Base-by-base conservation (phyloP, 2,797 vertebrate genomes). In the Acrossocheilus fasciatus region DNA sequence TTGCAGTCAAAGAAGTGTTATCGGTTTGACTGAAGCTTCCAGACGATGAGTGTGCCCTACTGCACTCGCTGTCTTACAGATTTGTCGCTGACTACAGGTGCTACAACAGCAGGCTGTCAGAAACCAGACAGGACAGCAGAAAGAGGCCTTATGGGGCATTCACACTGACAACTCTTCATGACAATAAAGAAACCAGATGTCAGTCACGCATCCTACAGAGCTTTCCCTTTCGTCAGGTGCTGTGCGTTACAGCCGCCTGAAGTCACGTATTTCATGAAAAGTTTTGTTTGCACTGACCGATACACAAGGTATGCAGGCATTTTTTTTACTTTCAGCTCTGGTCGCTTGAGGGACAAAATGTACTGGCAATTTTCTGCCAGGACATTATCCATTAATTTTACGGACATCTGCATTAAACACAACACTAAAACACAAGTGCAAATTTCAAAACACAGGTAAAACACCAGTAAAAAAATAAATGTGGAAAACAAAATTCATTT, bases 61-160 rank as follows among this genome's bases (percentile, higher is more conserved):
- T 85, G 83, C 83, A 36, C 87, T 68, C 20, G 62, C 62, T 64
- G 26, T 64, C 62, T 15, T 15, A 14, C 62, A 64, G 69, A 89
- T 36, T 82, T 87, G 81, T 86, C 81, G 6, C 57, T n/a, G 23
- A 39, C 86, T 85, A 81, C 91, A 91, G 91, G 91, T 92, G 91
- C 92, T 86, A 84, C 86, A 87, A 88, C 90, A 86, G 90, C 23
- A 64, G 89, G 88, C 62, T 41, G 89, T 54, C 68, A 86, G 75
- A 87, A 85, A 68, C 45, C 73, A 41, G 64, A 88, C 73, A 87
- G 2, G 36, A 7, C 86, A 23, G 47, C 39, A 77, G 47, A 41
- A 39, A 70, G 54, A 68, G 57, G 73, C n/a, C 43, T 36, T 47
- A 6, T n/a, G 45, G 54, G 18, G 34, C 12, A 78, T 59, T 78